These are phyloP conservation scores for Stigmatopora nigra DNA, from an alignment of 2,113 vertebrate species.

Conservation along the genomic window DNA sequence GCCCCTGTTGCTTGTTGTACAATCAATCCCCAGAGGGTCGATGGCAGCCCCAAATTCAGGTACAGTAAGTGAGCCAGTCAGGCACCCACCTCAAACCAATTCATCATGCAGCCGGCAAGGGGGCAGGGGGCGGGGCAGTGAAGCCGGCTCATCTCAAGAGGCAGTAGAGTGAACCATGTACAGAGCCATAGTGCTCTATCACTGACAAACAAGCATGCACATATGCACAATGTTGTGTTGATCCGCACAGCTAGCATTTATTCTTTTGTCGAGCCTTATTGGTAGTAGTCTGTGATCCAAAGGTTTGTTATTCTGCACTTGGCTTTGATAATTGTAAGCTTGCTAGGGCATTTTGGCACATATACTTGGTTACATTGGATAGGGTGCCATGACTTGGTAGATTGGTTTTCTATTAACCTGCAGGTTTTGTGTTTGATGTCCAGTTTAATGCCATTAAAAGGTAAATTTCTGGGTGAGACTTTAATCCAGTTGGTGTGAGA, in stretches of 20 bases:
- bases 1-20: slow-evolving; percentile 4
- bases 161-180: slow-evolving; percentile 52
- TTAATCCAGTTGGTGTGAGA: too few relatives aligned
- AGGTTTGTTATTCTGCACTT: background rate
- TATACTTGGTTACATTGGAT: background rate
- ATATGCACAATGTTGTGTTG: slow-evolving; percentile 6
- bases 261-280: slow-evolving; percentile 5
- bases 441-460: too few relatives aligned
- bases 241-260: slow-evolving; percentile 8
- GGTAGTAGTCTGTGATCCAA: background rate
- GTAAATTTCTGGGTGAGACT: too few relatives aligned
- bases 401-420: background rate
- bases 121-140: slow-evolving; percentile 8
- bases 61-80: slow-evolving; percentile 26
- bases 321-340: background rate
- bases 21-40: slow-evolving; percentile 21
- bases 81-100: slow-evolving; percentile 26
- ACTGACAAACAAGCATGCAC: slow-evolving; percentile 38
- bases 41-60: slow-evolving; percentile 25
- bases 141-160: slow-evolving; percentile 54
- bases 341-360: background rate
- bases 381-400: background rate
- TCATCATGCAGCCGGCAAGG: slow-evolving; percentile 35
- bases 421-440: background rate
- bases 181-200: slow-evolving; percentile 46